phyloP scores from a whole-genome alignment of 1,140 invertebrate species.

The Ceratina calcarata region DNA sequence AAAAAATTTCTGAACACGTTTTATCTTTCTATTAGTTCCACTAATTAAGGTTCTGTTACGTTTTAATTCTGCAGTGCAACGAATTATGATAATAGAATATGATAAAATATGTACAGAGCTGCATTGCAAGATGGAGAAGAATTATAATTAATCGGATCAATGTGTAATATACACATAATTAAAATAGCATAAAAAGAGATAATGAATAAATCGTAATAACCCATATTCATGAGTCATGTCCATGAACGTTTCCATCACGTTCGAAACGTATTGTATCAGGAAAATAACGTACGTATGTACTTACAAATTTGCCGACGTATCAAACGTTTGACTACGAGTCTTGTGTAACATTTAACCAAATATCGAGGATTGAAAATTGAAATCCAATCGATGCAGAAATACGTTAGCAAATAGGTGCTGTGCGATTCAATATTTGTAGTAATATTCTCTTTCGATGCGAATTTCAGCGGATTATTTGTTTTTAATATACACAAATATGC shows the following conservation, averaged over 20 bases:
- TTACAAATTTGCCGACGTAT: not conserved
- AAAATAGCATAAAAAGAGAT: too few relatives aligned
- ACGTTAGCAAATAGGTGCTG: not conserved
- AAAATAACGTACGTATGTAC: not conserved
- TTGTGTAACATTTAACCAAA: slow-evolving; percentile 2
- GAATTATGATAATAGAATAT: too few relatives aligned
- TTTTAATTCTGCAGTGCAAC: too few relatives aligned
- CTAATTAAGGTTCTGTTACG: too few relatives aligned
- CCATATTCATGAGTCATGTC: not conserved
- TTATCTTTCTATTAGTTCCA: too few relatives aligned
- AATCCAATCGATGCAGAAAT: not conserved
- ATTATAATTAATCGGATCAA: too few relatives aligned
- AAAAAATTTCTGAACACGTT: too few relatives aligned
- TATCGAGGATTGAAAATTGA: slow-evolving; percentile 5
- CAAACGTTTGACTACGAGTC: not conserved
- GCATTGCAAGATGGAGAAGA: too few relatives aligned
- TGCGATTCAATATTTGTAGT: not conserved
- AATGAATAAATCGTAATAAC: not conserved
- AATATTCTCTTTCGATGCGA: not conserved
- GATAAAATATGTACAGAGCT: too few relatives aligned
- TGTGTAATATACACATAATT: too few relatives aligned
- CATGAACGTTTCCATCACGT: not conserved
- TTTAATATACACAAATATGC: not conserved
- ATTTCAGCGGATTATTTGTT: not conserved
- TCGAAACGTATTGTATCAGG: not conserved